Evolutionary conservation across 2,113 vertebrate genomes (phyloP), one percentile per base, ranked within the genome.

Genomic region (Pterocles burchelli): DNA sequence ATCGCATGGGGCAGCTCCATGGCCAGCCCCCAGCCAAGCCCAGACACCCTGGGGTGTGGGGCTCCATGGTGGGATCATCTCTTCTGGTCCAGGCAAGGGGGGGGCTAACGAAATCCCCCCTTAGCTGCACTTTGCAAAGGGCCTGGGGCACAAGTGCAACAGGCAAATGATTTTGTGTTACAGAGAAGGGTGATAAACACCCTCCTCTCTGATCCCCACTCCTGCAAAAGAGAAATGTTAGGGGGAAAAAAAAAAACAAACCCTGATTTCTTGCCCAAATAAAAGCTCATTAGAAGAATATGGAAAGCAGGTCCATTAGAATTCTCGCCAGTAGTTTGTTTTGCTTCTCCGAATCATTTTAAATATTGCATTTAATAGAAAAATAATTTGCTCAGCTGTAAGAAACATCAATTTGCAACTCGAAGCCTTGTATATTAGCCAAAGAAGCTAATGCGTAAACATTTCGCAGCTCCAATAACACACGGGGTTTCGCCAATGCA

Each of bases 311-410:
- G 59, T 31, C 73, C 79, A 94, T 96, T 95, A 92, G 91, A 80
- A 97, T 95, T 95, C 96, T 85, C 63, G n/a, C 88, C 94, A 96
- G 88, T 63, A 84, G 86, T 95, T 96, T 97, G 95, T 96, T 96
- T 95, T 93, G 76, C 86, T 94, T 94, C 92, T 86, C 93, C 85
- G 59, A 85, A 93, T 91, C 63, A 85, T 96, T 95, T 96, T 84
- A 97, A 97, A 97, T 97, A 97, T 92, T 95, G 93, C 95, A 89
- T 97, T 97, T 97, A 97, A 97, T 95, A 97, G 95, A 93, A 95
- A 97, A 97, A 97, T 95, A 96, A 97, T 97, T 97, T 97, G 91
- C 85, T 96, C 95, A 94, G 93, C 94, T 97, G 95, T 81, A 96
- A 95, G 89, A 96, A 97, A 96, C 96, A 97, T 96, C 96, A 94